phyloP scores from a whole-genome alignment of 2,888 invertebrate species.

The Ligdia adustata region DNA sequence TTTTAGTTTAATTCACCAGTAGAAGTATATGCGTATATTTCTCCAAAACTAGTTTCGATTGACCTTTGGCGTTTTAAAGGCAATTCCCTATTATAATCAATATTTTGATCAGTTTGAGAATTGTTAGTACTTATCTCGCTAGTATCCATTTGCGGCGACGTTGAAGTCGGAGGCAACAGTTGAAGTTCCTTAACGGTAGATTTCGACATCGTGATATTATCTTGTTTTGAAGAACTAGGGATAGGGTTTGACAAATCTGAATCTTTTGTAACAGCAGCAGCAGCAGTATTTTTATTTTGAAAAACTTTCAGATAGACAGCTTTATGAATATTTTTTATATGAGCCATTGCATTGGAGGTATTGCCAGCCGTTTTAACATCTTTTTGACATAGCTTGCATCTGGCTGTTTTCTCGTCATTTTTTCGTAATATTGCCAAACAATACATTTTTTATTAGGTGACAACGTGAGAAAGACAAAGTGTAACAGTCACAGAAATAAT shows the following conservation, averaged over 20 bases:
- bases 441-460: constrained; percentile 5
- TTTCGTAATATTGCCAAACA: constrained; percentile 27
- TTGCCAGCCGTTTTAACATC: constrained; percentile 36
- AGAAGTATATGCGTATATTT: constrained; percentile 33
- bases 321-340: constrained; percentile 37
- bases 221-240: constrained; percentile 33
- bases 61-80: no score
- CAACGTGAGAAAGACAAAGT: no score
- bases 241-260: constrained; percentile 29
- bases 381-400: constrained; percentile 39
- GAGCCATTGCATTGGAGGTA: constrained; percentile 34
- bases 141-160: constrained; percentile 25
- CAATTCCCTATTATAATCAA: no score
- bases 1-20: constrained; percentile 36
- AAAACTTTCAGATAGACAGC: constrained; percentile 32
- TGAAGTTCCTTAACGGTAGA: constrained; percentile 32
- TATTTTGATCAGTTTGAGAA: constrained; percentile 30
- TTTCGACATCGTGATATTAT: constrained; percentile 30
- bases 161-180: constrained; percentile 10
- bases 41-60: constrained; percentile 10
- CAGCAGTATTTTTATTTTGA: no score
- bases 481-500: no score
- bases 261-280: constrained; percentile 6
- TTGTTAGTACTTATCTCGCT: constrained; percentile 27
- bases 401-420: constrained; percentile 32